A percentile compares a stretch with the other conserved stretches of the same genome.
Evolutionary conservation across 2,797 vertebrate genomes (phyloP).

Genomic region (Otolemur crassicaudatus): DNA sequence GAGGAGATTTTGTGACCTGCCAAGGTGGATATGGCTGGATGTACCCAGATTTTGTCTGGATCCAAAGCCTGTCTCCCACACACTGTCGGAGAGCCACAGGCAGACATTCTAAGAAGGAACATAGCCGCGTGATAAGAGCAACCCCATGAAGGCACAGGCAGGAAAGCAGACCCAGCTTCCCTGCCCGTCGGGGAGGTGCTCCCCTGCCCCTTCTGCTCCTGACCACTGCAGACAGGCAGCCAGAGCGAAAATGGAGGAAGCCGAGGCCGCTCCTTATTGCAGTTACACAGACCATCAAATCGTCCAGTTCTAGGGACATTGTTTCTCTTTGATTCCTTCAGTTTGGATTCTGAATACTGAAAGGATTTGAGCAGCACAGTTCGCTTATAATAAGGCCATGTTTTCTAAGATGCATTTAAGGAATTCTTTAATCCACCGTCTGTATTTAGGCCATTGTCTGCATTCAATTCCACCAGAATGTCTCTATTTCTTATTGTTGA

Average conservation of each 20-base stretch:
- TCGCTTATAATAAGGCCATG: neutral
- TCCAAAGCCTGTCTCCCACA: neutral
- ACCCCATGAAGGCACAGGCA: too few relatives aligned
- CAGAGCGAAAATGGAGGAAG: neutral
- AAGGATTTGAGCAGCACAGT: rapidly evolving
- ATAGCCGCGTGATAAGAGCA: rapidly evolving
- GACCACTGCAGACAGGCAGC: neutral
- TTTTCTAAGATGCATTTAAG: neutral
- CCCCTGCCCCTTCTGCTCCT: neutral
- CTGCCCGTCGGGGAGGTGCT: neutral
- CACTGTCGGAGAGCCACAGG: neutral
- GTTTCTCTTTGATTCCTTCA: neutral
- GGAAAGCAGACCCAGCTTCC: neutral
- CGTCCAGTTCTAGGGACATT: neutral
- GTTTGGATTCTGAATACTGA: neutral
- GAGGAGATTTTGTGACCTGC: neutral
- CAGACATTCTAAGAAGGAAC: neutral
- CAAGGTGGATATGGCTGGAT: neutral
- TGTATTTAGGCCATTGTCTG: neutral
- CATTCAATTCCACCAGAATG: neutral
- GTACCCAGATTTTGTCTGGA: neutral
- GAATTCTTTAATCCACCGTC: neutral
- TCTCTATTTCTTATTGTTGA: neutral
- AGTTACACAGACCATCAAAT: neutral
- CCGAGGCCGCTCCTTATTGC: neutral